Base-by-base conservation (phyloP, 2,888 invertebrate species). In the Anaspis maculata region DNA sequence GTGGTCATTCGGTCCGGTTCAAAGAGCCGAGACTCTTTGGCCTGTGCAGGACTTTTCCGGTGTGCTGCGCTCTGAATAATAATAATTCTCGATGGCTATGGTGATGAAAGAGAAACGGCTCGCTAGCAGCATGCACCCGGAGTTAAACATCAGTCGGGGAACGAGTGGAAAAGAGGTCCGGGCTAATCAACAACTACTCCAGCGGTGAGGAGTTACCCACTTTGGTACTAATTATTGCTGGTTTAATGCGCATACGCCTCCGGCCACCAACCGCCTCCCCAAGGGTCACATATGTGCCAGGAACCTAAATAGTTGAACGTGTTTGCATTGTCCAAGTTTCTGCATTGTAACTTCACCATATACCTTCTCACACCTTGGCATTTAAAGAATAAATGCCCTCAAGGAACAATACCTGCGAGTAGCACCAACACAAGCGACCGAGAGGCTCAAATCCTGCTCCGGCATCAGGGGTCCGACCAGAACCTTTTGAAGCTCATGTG, bases 211-310 rank as follows among this genome's bases (percentile, higher is more conserved):
- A 30, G 15, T 36, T 32, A 32, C 25, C 30, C 32, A 36, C 35
- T 39, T 39, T 21, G 26, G 26, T 36, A 32, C 32, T 39, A 39
- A 32, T 39, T 36, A 39, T 39, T 36, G 30, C 36, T 23, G 34
- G 32, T 35, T 30, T 32, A 32, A 36, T 36, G 35, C 30, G 13
- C 19, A 13, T 21, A 13, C 25, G 19, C 34, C 32, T 27, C 21
- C 13, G 29, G 25, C 13, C 10, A 21, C 19, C 19, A 5, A 19
- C 19, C 19, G 19, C 19, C 19, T 6, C 19, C 27, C 27, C 26
- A 14, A 29, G 28, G 25, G 33, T 34, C 14, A 24, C 13, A 38
- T 25, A 12, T 10, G 25, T 22, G 22, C 30, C 5, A 19, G 19
- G 19, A 5, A 32, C 31, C 19, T 25, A 24, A 30, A 33, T 27